Evolutionary conservation across 2,888 invertebrate species (phyloP).

Genomic region (Nezara viridula): DNA sequence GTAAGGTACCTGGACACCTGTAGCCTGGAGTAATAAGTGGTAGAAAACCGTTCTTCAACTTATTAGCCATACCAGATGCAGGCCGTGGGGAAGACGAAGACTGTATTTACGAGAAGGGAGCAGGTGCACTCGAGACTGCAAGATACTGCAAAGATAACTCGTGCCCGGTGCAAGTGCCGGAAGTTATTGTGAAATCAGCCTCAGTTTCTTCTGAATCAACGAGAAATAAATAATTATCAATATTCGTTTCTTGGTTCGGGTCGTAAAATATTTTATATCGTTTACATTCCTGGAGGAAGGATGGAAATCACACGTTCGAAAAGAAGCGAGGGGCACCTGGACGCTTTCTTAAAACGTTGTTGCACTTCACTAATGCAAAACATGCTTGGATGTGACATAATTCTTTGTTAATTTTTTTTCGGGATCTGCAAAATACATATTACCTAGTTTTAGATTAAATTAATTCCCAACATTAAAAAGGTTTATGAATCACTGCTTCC

Average conservation of each 20-base stretch:
- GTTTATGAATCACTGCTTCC: too few relatives aligned
- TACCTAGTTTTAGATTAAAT: too few relatives aligned
- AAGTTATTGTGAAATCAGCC: neutral
- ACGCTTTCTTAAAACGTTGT: neutral
- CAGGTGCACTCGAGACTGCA: neutral
- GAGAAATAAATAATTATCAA: neutral
- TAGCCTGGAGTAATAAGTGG: constrained; percentile 1
- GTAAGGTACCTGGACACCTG: constrained; percentile 5
- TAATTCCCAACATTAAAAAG: too few relatives aligned
- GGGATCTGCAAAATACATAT: too few relatives aligned
- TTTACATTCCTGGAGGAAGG: too few relatives aligned
- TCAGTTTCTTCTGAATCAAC: neutral
- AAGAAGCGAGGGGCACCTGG: neutral
- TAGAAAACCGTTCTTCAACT: neutral
- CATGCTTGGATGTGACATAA: too few relatives aligned
- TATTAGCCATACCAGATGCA: constrained; percentile 37
- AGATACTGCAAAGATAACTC: constrained; percentile 35
- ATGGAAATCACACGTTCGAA: neutral
- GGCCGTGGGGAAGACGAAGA: neutral
- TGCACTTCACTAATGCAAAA: neutral
- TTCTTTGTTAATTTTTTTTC: too few relatives aligned
- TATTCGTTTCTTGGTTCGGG: neutral
- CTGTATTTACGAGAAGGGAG: constrained; percentile 14
- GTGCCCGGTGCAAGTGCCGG: neutral
- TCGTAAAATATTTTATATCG: neutral